Base-by-base conservation (phyloP, 2,797 vertebrate genomes). In the Hemitrygon akajei region DNA sequence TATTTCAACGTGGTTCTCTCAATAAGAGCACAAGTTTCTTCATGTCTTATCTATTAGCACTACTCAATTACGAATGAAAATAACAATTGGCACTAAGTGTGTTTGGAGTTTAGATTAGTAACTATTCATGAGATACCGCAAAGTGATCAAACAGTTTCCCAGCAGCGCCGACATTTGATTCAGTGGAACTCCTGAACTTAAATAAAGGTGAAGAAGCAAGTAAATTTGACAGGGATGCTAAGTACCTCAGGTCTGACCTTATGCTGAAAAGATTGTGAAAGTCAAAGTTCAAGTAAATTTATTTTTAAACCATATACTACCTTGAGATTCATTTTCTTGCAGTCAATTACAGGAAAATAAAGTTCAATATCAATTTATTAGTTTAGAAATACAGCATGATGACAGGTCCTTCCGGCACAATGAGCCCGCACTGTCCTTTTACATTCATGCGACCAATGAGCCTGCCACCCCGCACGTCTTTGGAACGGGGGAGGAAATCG, bases 1-100 rank as follows among this genome's bases (percentile, higher is more conserved):
- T 99, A 99, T 99, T 99, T 98, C 98, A 98, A 98, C 97, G 98
- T 98, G 98, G 98, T 98, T 98, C 98, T 98, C 96, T 97, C 97
- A 98, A 98, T 98, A 99, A 99, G 98, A 97, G 98, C 97, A 98
- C 97, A 96, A 96, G 96, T 97, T 97, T 96, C 98, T 98, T 97
- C 97, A 97, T 98, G 97, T 98, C 98, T 98, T 97, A 96, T 96
- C 97, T 96, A 94, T 96, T 97, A 97, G 97, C 97, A 97, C 97
- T 97, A 96, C 95, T 97, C 97, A 98, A 98, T 97, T 97, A 97
- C 98, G 98, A 97, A 98, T 99, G 99, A 99, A 99, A 98, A 97
- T 97, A 97, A 97, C 97, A 97, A 97, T 97, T 97, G 97, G 97
- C 97, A 96, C 97, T 97, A 97, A 97, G 97, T 97, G 63, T 66